Percentiles rank a stretch among this genome's conserved stretches.
phyloP scores from a whole-genome alignment of 2,888 invertebrate genomes.

The Cephus runcator region DNA sequence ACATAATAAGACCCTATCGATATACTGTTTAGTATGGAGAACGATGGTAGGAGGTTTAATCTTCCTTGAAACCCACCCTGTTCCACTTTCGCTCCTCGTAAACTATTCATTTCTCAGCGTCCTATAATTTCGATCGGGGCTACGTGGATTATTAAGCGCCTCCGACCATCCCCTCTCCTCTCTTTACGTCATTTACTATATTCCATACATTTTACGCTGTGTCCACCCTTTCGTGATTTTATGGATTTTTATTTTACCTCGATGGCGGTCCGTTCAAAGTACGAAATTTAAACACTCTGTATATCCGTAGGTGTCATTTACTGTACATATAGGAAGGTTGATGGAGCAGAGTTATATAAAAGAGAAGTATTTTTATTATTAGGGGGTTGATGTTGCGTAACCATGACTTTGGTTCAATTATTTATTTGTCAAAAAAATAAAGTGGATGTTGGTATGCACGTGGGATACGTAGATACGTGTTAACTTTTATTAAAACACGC shows the following conservation, averaged over 20 bases:
- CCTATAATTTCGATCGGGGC: slow-evolving; percentile 63
- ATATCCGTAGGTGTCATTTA: background rate
- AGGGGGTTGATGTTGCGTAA: background rate
- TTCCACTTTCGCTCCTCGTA: slow-evolving; percentile 63
- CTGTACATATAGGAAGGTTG: background rate
- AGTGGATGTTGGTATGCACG: background rate
- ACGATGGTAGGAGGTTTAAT: slow-evolving; percentile 43
- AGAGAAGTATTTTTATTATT: background rate
- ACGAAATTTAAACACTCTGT: background rate
- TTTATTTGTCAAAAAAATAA: background rate
- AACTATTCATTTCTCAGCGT: slow-evolving; percentile 64
- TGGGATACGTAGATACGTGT: slow-evolving; percentile 52
- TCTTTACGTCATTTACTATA: background rate
- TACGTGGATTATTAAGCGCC: slow-evolving; percentile 13
- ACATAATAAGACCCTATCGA: background rate
- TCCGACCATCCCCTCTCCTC: background rate
- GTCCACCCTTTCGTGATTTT: slow-evolving; percentile 11
- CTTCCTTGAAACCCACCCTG: slow-evolving; percentile 47
- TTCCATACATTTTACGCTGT: slow-evolving; percentile 24
- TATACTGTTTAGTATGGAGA: slow-evolving; percentile 2
- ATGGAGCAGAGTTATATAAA: background rate
- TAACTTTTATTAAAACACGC: slow-evolving; percentile 61
- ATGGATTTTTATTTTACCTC: background rate
- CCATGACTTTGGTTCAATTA: background rate
- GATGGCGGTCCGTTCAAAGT: background rate